These are phyloP conservation scores for Natrix natrix DNA, from an alignment of 2,797 vertebrate genomes.

Conservation along the genomic window DNA sequence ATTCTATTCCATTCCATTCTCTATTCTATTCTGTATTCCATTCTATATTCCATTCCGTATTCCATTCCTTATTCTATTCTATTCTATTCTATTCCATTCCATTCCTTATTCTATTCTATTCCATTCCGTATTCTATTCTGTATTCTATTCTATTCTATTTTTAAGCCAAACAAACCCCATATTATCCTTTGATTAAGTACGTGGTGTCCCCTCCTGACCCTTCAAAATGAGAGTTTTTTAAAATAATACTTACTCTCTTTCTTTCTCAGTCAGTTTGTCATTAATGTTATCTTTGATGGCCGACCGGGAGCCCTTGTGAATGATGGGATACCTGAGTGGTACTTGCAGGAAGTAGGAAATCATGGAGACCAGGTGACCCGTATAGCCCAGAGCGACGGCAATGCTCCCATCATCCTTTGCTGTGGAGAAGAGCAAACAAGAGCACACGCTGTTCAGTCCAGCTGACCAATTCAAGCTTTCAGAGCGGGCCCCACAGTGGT, in stretches of 20 bases:
- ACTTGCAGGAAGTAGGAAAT: slow-evolving; percentile 97
- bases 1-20: too few relatives aligned
- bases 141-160: too few relatives aligned
- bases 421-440: slow-evolving; percentile 65
- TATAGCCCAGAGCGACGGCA: slow-evolving; percentile 95
- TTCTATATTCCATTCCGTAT: too few relatives aligned
- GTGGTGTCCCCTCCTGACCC: background rate
- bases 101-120: too few relatives aligned
- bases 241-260: slow-evolving; percentile 89
- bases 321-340: slow-evolving; percentile 93
- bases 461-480: background rate
- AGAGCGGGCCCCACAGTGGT: fast-evolving
- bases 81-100: too few relatives aligned
- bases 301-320: slow-evolving; percentile 95
- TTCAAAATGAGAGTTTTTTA: background rate
- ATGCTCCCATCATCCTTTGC: slow-evolving; percentile 96
- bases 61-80: too few relatives aligned
- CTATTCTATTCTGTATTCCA: too few relatives aligned
- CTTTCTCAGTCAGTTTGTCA: slow-evolving; percentile 94
- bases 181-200: too few relatives aligned
- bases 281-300: slow-evolving; percentile 98
- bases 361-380: slow-evolving; percentile 96
- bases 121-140: too few relatives aligned
- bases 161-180: too few relatives aligned
- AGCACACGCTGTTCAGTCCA: background rate